Percentiles rank a stretch among this genome's conserved stretches.
These are phyloP conservation scores for Eumacrocentrus americanus DNA, from an alignment of 2,888 invertebrate species.

Conservation along the genomic window DNA sequence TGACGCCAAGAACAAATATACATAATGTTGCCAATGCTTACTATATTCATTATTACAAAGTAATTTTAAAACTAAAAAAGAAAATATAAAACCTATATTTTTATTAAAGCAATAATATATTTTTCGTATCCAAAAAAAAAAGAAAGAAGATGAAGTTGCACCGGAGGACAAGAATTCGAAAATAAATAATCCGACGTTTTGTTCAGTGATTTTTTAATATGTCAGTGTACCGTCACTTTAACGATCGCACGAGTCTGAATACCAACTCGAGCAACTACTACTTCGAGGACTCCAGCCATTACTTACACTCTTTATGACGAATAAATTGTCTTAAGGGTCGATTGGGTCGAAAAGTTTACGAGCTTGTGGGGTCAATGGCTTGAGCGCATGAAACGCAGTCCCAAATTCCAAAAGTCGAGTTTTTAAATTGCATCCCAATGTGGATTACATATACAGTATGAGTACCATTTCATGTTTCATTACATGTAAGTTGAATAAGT, in stretches of 20 bases:
- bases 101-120: not conserved
- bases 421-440: conserved; percentile 15
- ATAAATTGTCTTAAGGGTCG: conserved; percentile 41
- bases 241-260: conserved; percentile 12
- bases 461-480: no score
- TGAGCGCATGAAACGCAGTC: conserved; percentile 12
- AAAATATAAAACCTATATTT: not conserved
- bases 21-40: no score
- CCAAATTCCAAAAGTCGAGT: conserved; percentile 8
- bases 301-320: conserved; percentile 44
- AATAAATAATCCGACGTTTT: conserved; percentile 4
- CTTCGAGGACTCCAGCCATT: conserved; percentile 32
- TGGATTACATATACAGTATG: no score
- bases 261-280: not conserved
- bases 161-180: not conserved
- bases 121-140: not conserved
- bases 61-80: no score
- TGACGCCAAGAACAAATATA: no score
- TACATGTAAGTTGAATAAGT: no score
- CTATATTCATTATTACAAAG: no score
- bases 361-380: conserved; percentile 28
- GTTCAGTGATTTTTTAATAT: not conserved
- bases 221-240: conserved; percentile 9
- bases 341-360: conserved; percentile 23
- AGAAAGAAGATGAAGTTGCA: not conserved